Conservation (phyloP, 2,888 invertebrate genomes). For the Crepidodera aurea region DNA sequence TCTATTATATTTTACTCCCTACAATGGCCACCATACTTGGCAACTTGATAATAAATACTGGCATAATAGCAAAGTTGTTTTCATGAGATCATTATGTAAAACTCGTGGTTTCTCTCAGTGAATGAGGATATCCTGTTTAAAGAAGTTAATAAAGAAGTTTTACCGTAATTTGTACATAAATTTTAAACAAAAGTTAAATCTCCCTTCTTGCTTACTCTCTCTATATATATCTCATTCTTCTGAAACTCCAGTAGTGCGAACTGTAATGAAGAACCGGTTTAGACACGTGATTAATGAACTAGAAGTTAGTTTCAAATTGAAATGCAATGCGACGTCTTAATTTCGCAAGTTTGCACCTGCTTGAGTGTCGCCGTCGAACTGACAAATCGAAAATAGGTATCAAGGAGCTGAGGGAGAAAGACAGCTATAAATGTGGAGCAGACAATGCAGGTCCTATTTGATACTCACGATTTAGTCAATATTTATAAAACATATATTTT, state of each 20-base stretch:
- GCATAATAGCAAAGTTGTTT: conserved; percentile 1
- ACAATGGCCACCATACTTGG: background rate
- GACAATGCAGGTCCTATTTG: too few species aligned
- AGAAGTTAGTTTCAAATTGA: background rate
- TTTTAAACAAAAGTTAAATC: conserved; percentile 13
- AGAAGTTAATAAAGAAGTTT: conserved; percentile 21
- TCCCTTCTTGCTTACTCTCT: background rate
- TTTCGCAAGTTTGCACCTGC: background rate
- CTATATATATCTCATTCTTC: conserved; percentile 6
- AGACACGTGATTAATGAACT: background rate
- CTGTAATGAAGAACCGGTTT: background rate
- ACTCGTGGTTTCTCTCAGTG: conserved; percentile 1
- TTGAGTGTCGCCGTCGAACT: background rate
- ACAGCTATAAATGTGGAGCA: too few species aligned
- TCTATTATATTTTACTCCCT: too few species aligned
- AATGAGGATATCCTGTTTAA: conserved; percentile 22
- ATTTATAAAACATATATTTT: too few species aligned
- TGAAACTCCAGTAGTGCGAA: background rate
- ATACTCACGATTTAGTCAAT: too few species aligned
- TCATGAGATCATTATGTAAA: conserved; percentile 13
- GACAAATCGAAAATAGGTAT: background rate
- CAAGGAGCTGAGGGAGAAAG: background rate
- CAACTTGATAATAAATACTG: background rate
- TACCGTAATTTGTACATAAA: conserved; percentile 19
- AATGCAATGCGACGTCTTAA: background rate